These are phyloP conservation scores for Thomomys bottae DNA, from an alignment of 2,113 vertebrate species.

Conservation along the genomic window DNA sequence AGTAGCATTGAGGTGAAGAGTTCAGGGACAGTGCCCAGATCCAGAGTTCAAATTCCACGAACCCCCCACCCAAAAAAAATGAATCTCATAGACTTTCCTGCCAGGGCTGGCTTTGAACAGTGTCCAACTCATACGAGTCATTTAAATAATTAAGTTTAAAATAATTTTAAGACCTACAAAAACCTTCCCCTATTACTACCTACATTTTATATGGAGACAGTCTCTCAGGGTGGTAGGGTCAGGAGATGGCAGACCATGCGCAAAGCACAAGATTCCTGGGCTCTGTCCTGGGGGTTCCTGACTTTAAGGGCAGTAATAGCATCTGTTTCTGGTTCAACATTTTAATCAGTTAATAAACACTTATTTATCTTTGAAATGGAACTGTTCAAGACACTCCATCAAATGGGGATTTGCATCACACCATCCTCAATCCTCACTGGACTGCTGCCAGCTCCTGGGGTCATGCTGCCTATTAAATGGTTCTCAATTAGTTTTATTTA, in stretches of 20 bases:
- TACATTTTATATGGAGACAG: background rate
- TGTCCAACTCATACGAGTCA: too few relatives aligned
- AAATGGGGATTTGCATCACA: background rate
- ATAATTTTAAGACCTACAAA: background rate
- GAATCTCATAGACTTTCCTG: too few relatives aligned
- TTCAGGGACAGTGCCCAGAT: too few relatives aligned
- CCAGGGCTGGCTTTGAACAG: too few relatives aligned
- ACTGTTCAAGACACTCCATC: background rate
- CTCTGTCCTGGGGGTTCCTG: background rate
- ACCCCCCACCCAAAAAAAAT: too few relatives aligned
- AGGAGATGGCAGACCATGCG: background rate
- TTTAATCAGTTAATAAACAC: constrained; percentile 21
- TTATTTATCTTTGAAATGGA: background rate
- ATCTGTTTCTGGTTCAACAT: constrained; percentile 7
- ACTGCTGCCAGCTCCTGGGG: background rate
- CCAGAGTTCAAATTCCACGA: too few relatives aligned
- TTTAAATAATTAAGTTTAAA: background rate
- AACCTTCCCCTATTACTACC: background rate
- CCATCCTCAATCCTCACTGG: background rate
- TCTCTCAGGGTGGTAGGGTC: background rate
- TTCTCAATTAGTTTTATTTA: constrained; percentile 43
- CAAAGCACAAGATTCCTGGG: background rate
- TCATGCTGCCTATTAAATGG: background rate
- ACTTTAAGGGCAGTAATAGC: background rate
- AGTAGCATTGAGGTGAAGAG: too few relatives aligned